A percentile compares a stretch with the other conserved stretches of the same genome.
Evolutionary conservation across 2,888 invertebrate species (phyloP).

Genomic region (Eurytoma adleriae): DNA sequence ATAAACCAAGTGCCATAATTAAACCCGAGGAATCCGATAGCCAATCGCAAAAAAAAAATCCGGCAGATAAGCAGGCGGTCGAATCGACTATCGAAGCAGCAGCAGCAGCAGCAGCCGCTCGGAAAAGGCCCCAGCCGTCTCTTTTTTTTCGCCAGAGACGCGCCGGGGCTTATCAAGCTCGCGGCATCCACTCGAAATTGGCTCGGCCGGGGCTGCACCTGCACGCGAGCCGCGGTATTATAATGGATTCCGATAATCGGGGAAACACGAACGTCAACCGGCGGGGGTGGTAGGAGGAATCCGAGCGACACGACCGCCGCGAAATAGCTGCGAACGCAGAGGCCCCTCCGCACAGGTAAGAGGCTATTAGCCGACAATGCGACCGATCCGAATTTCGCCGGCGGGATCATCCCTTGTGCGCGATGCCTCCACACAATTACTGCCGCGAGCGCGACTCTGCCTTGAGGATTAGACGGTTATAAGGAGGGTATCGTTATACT

Average conservation of each 20-base stretch:
- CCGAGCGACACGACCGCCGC: slow-evolving; percentile 7
- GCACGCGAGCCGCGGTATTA: slow-evolving; percentile 1
- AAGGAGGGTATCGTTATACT: slow-evolving; percentile 10
- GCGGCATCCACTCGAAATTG: neutral
- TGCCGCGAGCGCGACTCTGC: neutral
- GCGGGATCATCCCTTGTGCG: slow-evolving; percentile 4
- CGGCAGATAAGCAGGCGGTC: neutral
- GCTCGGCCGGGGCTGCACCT: neutral
- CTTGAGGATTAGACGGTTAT: neutral
- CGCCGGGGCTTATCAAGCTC: neutral
- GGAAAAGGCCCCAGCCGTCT: neutral
- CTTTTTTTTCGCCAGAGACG: neutral
- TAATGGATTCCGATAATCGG: slow-evolving; percentile 54
- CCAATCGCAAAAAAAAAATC: too few relatives aligned
- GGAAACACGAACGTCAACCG: slow-evolving; percentile 34
- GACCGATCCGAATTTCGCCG: slow-evolving; percentile 17
- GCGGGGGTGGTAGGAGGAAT: neutral
- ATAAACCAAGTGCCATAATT: too few relatives aligned
- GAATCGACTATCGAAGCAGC: neutral
- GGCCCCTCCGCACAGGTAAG: slow-evolving; percentile 16
- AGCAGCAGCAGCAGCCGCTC: too few relatives aligned
- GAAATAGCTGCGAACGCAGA: neutral
- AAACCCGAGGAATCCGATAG: too few relatives aligned
- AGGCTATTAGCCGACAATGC: slow-evolving; percentile 48
- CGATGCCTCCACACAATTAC: slow-evolving; percentile 5